Evolutionary conservation across 2,888 invertebrate genomes (phyloP), one percentile per base, ranked within the genome.

Genomic region (Pterostichus madidus): DNA sequence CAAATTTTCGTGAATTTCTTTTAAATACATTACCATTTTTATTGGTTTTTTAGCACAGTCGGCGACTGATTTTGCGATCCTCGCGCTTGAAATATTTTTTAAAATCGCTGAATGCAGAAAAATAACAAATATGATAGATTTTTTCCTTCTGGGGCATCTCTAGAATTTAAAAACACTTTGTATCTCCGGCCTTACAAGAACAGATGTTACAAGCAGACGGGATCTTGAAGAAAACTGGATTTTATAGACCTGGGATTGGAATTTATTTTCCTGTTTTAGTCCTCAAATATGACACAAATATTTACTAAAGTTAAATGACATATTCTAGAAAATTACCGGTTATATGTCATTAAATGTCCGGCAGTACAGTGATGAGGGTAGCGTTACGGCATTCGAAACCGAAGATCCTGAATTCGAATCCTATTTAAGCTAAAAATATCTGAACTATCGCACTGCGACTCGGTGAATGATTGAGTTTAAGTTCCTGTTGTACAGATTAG

Each of bases 11-110:
- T 56, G 75, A 59, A 75, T 81, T 81, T 73, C 75, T 81, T 81
- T 80, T 61, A 81, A 81, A 81, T 81, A 81, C 81, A 81, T 81
- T 81, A 81, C 81, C 81, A 81, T 81, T 81, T 81, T 81, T 81
- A 81, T 81, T 81, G 75, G 75, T 73, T 81, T 81, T 81, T 81
- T 75, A 56, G 32, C 61, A 31, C 11, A 35, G 32, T 49, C 17
- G 24, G 39, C 32, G 81, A 39, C 80, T 80, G 64, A 68, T 71
- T 53, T 68, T 52, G 49, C 44, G 32, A 56, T 10, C 31, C 13
- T 17, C 52, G n/a, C 11, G 73, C 17, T 73, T 52, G 75, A 32
- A 13, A 32, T 8, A 31, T 75, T 49, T 75, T 75, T 24, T 75
- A 79, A 79, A 79, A 64, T 64, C 79, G 61, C 52, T 61, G 59